phyloP scores from a whole-genome alignment of 2,797 vertebrate species.

The Hemitrygon akajei region DNA sequence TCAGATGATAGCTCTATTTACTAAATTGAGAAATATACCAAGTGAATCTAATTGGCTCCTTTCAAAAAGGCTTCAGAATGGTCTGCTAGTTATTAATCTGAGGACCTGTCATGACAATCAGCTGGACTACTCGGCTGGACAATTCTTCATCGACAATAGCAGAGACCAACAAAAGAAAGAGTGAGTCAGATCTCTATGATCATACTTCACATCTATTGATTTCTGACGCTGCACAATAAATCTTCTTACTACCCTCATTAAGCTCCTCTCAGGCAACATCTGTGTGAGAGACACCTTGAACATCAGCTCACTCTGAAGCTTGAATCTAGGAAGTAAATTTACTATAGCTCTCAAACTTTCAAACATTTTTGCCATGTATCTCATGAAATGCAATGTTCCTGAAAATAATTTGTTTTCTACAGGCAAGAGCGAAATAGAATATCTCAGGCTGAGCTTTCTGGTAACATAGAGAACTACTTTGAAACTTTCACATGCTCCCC shows the following conservation, averaged over 20 bases:
- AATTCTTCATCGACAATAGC: background rate
- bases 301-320: background rate
- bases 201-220: background rate
- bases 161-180: slow-evolving; percentile 6
- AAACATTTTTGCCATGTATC: background rate
- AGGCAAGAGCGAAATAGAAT: background rate
- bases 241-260: background rate
- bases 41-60: background rate
- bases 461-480: background rate
- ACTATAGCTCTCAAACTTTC: background rate
- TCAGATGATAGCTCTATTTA: background rate
- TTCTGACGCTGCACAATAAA: background rate
- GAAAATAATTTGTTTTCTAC: background rate
- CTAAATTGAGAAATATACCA: background rate
- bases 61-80: background rate
- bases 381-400: background rate
- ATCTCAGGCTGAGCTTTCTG: background rate
- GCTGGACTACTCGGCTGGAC: background rate
- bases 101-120: background rate
- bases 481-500: background rate
- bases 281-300: background rate
- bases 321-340: background rate
- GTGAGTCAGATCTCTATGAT: background rate
- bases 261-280: background rate
- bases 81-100: background rate